phyloP scores from a whole-genome alignment of 1,140 invertebrate species.

The Asbolus verrucosus region DNA sequence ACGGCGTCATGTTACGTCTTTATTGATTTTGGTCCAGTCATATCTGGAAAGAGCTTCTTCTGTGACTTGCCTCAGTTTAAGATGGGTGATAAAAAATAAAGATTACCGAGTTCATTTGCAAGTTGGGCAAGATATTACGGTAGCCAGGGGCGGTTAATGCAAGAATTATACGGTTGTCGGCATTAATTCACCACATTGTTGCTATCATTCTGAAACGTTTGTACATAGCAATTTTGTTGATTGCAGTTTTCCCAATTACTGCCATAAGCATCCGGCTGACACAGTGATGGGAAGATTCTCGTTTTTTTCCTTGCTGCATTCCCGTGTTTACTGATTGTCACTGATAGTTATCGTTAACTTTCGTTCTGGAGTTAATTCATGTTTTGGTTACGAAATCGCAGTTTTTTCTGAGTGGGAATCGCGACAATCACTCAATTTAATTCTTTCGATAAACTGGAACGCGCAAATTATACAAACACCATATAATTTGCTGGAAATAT shows the following conservation, averaged over 20 bases:
- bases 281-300: conserved; percentile 10
- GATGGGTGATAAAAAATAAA: conserved; percentile 36
- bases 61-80: conserved; percentile 15
- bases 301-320: not conserved
- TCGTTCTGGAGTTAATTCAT: too few relatives aligned
- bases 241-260: conserved; percentile 14
- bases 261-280: not conserved
- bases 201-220: conserved; percentile 29
- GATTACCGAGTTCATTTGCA: conserved; percentile 41
- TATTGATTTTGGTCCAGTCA: conserved; percentile 26
- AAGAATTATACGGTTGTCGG: conserved; percentile 20
- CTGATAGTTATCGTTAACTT: too few relatives aligned
- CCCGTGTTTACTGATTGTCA: too few relatives aligned
- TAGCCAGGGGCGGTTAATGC: conserved; percentile 32
- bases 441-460: not conserved
- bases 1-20: conserved; percentile 17
- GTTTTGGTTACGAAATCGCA: too few relatives aligned
- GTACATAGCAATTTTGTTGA: conserved; percentile 24
- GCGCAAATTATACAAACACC: too few relatives aligned
- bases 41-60: conserved; percentile 19
- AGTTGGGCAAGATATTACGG: conserved; percentile 39
- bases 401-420: too few relatives aligned
- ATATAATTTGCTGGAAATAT: not conserved
- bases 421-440: too few relatives aligned
- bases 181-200: conserved; percentile 12